Conservation (phyloP, 2,113 vertebrate genomes). For the Apeltes quadracus region DNA sequence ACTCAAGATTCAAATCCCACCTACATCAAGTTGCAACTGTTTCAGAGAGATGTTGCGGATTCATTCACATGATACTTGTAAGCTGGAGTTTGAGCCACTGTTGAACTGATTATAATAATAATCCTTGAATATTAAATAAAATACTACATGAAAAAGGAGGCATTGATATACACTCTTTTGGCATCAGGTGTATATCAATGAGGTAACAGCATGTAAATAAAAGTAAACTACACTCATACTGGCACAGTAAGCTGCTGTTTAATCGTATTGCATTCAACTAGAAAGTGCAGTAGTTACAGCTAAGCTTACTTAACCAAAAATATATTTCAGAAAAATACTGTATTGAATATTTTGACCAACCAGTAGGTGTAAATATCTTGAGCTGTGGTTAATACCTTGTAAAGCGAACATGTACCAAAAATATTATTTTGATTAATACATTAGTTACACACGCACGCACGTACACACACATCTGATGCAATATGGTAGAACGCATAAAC, state of each 20-base stretch:
- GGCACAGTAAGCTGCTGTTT: too few relatives aligned
- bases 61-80: not conserved
- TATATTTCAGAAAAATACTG: not conserved
- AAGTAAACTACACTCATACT: not conserved
- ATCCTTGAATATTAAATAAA: not conserved
- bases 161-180: not conserved
- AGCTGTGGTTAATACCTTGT: not conserved
- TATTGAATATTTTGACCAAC: too few relatives aligned
- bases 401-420: not conserved
- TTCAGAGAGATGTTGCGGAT: not conserved
- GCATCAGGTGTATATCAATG: not conserved
- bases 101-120: not conserved
- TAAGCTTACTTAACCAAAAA: not conserved
- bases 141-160: not conserved
- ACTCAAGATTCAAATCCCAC: not conserved
- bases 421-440: too few relatives aligned
- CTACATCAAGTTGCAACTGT: not conserved
- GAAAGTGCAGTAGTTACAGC: not conserved
- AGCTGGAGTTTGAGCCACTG: not conserved
- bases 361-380: too few relatives aligned
- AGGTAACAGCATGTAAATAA: conserved; percentile 22
- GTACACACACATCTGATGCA: too few relatives aligned
- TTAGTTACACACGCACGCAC: too few relatives aligned
- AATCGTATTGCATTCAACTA: not conserved
- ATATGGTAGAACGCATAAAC: not conserved